These are phyloP conservation scores for Physella acuta DNA, from an alignment of 1,140 invertebrate species.

Conservation along the genomic window DNA sequence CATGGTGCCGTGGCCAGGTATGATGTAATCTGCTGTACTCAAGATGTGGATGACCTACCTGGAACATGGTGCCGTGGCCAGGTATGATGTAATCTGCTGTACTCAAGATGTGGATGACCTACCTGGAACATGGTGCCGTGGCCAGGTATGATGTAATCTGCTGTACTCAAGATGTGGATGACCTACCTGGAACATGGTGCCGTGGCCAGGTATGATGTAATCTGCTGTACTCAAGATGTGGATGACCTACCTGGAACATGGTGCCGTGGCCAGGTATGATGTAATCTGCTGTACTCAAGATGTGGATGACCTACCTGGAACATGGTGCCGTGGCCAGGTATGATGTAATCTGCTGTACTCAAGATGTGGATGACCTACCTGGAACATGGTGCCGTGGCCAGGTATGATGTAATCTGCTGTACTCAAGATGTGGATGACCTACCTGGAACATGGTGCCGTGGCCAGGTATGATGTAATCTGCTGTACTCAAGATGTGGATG, in stretches of 20 bases:
- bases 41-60: constrained; percentile 67
- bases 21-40: constrained; percentile 73
- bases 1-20: constrained; percentile 86
- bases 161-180: constrained; percentile 70
- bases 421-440: constrained; percentile 67
- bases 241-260: constrained; percentile 67
- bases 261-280: constrained; percentile 90
- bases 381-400: constrained; percentile 83
- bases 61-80: constrained; percentile 83
- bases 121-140: constrained; percentile 78
- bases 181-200: constrained; percentile 69
- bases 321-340: constrained; percentile 86
- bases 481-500: constrained; percentile 70
- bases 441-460: constrained; percentile 78
- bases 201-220: constrained; percentile 89
- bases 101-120: constrained; percentile 67
- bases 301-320: constrained; percentile 66
- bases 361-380: constrained; percentile 67
- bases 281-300: constrained; percentile 73
- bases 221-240: constrained; percentile 73
- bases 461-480: constrained; percentile 84
- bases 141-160: constrained; percentile 84
- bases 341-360: constrained; percentile 73
- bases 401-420: constrained; percentile 82
- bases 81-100: constrained; percentile 82